A percentile compares a stretch with the other conserved stretches of the same genome.
Conservation (phyloP, 2,113 vertebrate genomes). For the Girardinichthys multiradiatus region DNA sequence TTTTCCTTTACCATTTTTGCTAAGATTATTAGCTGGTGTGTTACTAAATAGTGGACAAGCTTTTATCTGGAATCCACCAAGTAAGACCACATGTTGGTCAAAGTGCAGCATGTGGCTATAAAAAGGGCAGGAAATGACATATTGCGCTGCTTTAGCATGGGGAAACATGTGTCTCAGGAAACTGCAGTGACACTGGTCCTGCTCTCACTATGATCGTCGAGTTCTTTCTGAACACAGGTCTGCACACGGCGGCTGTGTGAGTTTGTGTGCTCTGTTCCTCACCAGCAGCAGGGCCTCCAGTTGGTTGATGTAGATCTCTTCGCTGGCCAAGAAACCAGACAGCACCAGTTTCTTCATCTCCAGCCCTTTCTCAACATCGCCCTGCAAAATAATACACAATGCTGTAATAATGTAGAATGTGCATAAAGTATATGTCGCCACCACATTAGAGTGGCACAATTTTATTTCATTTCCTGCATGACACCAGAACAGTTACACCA, state of each 20-base stretch:
- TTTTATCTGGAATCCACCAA: not conserved
- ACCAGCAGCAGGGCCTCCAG: slow-evolving; percentile 95
- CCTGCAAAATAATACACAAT: slow-evolving; percentile 72
- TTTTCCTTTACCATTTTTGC: not conserved
- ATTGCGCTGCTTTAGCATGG: not conserved
- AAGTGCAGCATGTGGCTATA: slow-evolving; percentile 12
- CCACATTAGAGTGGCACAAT: not conserved
- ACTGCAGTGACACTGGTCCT: slow-evolving; percentile 15
- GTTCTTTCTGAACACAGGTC: slow-evolving; percentile 41
- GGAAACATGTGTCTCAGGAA: slow-evolving; percentile 47
- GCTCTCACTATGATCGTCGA: slow-evolving; percentile 72
- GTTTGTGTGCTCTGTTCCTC: slow-evolving; percentile 51
- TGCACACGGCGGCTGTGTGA: not conserved
- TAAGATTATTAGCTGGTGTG: not conserved
- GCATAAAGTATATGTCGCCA: not conserved
- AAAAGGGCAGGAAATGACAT: slow-evolving; percentile 45
- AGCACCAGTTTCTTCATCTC: slow-evolving; percentile 98
- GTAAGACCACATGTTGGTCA: not conserved
- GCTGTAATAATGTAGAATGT: not conserved
- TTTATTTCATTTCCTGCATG: slow-evolving; percentile 27
- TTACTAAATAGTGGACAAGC: not conserved
- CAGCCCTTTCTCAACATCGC: slow-evolving; percentile 91
- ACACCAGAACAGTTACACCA: slow-evolving; percentile 12
- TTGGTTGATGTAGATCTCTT: slow-evolving; percentile 99
- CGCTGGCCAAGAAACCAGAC: slow-evolving; percentile 94